phyloP scores from a whole-genome alignment of 2,888 invertebrate genomes.

The Cantharis nigra region DNA sequence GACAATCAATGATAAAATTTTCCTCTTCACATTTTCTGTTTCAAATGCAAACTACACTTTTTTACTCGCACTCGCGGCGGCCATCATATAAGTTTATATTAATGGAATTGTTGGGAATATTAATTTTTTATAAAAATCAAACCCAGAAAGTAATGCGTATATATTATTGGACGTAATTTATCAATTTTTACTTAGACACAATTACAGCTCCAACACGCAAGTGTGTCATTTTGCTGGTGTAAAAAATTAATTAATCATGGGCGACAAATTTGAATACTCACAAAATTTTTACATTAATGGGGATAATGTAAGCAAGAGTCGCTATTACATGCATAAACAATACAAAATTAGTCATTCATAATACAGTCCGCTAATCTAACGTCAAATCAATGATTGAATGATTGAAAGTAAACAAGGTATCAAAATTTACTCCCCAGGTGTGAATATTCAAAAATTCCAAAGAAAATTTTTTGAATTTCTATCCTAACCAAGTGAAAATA shows the following conservation, averaged over 20 bases:
- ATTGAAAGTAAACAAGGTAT: background rate
- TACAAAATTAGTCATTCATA: slow-evolving; percentile 45
- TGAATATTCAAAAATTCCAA: background rate
- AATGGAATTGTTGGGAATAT: background rate
- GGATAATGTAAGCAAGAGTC: background rate
- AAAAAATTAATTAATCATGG: slow-evolving; percentile 23
- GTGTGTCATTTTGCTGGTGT: slow-evolving; percentile 20
- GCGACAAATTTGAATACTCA: background rate
- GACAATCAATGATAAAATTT: slow-evolving; percentile 11
- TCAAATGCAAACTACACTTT: background rate
- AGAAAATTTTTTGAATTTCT: background rate
- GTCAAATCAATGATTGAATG: slow-evolving; percentile 43
- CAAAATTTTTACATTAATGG: background rate
- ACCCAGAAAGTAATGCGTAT: background rate
- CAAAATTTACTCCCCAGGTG: background rate
- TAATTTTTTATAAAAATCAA: background rate
- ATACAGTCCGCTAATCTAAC: slow-evolving; percentile 39
- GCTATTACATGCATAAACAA: slow-evolving; percentile 44
- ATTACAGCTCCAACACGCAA: slow-evolving; percentile 11
- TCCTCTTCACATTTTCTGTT: background rate
- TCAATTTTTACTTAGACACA: background rate
- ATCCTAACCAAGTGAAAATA: no score
- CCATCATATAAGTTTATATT: background rate
- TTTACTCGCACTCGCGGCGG: background rate
- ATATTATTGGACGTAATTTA: background rate